Percentiles rank a stretch among this genome's conserved stretches.
Evolutionary conservation across 30 jellyfish, hydroid and myxozoan genomes (phyloP).

Genomic region (Euphysa ruthae): DNA sequence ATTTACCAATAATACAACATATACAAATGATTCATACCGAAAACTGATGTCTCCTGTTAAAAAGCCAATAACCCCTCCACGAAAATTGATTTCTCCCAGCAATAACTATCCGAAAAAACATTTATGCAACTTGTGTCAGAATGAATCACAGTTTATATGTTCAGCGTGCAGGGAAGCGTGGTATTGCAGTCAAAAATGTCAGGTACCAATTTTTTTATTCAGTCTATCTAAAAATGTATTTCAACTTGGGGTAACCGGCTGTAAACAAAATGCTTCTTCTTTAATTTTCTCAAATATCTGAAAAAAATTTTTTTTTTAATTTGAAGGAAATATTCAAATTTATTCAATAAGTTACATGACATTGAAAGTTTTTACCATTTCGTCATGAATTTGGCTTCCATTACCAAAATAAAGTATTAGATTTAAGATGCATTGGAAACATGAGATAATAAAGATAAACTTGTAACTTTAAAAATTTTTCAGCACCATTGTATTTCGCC

Average conservation of each 20-base stretch:
- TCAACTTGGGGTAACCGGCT: neutral
- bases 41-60: neutral
- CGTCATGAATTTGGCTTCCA: too few relatives aligned
- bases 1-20: neutral
- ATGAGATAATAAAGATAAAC: too few relatives aligned
- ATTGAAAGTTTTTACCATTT: neutral
- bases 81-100: neutral
- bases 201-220: conserved; percentile 37
- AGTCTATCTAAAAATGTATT: neutral
- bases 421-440: too few relatives aligned
- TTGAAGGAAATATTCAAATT: too few relatives aligned
- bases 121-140: conserved; percentile 41
- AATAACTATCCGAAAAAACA: neutral
- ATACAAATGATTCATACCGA: neutral
- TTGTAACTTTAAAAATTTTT: too few relatives aligned
- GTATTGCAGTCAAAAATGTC: conserved; percentile 85
- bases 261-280: too few relatives aligned
- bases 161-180: conserved; percentile 78
- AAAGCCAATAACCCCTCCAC: neutral
- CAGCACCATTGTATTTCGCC: too few relatives aligned
- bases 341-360: neutral
- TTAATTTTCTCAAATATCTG: too few relatives aligned
- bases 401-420: too few relatives aligned
- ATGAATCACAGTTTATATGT: conserved; percentile 51
- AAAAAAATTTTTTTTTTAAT: too few relatives aligned